A percentile compares a stretch with the other conserved stretches of the same genome.
These are phyloP conservation scores for Petrocephalus sullivani DNA, from an alignment of 2,797 vertebrate genomes.

Conservation along the genomic window DNA sequence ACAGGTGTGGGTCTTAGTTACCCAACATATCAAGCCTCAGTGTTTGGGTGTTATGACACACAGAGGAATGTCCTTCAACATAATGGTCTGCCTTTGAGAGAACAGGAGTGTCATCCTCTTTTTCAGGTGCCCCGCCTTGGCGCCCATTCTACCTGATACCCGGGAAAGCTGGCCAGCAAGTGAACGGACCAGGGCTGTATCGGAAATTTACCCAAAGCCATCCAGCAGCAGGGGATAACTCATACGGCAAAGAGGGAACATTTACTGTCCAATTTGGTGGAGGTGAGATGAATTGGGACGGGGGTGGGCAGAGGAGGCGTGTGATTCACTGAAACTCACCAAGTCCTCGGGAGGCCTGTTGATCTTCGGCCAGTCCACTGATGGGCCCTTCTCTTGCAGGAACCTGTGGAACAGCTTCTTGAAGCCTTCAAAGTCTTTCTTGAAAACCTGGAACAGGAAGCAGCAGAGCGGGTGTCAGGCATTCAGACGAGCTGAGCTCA, in stretches of 20 bases:
- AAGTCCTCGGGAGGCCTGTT: slow-evolving; percentile 94
- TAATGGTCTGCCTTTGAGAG: neutral
- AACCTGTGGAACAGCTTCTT: slow-evolving; percentile 91
- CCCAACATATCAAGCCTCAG: neutral
- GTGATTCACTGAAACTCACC: slow-evolving; percentile 60
- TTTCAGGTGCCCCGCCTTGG: neutral
- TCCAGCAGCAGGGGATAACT: neutral
- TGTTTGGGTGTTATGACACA: neutral
- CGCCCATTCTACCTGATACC: neutral
- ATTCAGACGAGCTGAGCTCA: neutral
- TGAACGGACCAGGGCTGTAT: neutral
- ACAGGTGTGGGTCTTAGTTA: neutral
- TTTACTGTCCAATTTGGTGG: neutral
- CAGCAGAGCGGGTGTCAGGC: slow-evolving; percentile 5
- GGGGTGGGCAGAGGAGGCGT: neutral
- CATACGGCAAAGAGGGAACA: neutral
- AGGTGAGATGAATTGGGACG: neutral
- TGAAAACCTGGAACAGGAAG: slow-evolving; percentile 58
- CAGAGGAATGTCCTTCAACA: neutral
- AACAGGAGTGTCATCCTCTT: neutral
- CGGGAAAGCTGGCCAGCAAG: neutral
- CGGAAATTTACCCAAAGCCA: neutral
- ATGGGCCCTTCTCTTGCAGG: slow-evolving; percentile 92
- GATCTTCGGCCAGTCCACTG: slow-evolving; percentile 95
- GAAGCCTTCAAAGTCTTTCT: slow-evolving; percentile 91